Percentiles rank a stretch among this genome's conserved stretches.
Evolutionary conservation across 2,797 vertebrate species (phyloP).

Genomic region (Lagodon rhomboides): DNA sequence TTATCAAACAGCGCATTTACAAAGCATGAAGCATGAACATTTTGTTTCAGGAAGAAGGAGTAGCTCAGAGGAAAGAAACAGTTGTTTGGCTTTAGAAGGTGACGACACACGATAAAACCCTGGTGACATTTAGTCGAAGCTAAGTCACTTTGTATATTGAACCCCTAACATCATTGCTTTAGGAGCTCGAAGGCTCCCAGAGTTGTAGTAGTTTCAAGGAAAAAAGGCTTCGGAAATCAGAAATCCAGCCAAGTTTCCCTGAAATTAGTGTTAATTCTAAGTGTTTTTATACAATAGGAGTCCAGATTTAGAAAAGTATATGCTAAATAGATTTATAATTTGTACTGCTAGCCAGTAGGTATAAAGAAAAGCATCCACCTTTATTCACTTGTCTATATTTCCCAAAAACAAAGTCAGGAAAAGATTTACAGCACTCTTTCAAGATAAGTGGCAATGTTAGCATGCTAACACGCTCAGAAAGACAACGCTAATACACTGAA

Average conservation of each 20-base stretch:
- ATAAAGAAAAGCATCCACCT: background rate
- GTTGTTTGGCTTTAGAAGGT: constrained; percentile 10
- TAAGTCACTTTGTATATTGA: background rate
- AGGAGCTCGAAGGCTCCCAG: background rate
- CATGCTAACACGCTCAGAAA: no score
- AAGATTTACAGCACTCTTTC: background rate
- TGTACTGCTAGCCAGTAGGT: background rate
- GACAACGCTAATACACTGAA: no score
- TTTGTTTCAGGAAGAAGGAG: constrained; percentile 52
- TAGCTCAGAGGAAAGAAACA: constrained; percentile 33
- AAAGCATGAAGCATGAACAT: constrained; percentile 60
- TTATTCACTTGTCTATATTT: background rate
- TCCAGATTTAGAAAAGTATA: background rate
- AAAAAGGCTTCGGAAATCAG: background rate
- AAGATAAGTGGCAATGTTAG: no score
- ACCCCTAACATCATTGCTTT: background rate
- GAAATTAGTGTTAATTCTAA: background rate
- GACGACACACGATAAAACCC: constrained; percentile 14
- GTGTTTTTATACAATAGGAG: background rate
- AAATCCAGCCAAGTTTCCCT: no score
- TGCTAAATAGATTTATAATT: background rate
- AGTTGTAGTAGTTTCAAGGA: background rate
- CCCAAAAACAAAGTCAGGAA: background rate
- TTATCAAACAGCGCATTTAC: constrained; percentile 63
- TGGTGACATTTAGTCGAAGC: constrained; percentile 11